Evolutionary conservation across 2,888 invertebrate species (phyloP).

Genomic region (Diplolepis rosae): DNA sequence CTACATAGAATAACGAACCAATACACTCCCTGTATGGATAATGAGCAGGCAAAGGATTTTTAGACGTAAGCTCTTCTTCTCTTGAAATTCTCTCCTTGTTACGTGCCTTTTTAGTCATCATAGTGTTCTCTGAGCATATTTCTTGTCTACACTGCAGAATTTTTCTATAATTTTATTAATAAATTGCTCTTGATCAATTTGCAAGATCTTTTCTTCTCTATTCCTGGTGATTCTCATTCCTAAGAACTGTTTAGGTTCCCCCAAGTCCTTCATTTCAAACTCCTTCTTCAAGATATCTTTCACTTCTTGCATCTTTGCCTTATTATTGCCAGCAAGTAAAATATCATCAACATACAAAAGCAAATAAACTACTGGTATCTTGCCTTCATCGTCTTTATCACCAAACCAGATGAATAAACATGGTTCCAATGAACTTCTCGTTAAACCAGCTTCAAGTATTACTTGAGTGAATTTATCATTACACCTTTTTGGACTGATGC

Average conservation of each 20-base stretch:
- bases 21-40: not conserved
- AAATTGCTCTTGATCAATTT: conserved; percentile 35
- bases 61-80: not conserved
- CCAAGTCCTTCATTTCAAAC: not conserved
- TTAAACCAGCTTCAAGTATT: too few relatives aligned
- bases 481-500: too few relatives aligned
- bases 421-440: too few relatives aligned
- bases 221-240: not conserved
- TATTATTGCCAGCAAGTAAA: not conserved
- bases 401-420: not conserved
- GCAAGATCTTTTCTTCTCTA: not conserved
- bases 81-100: not conserved
- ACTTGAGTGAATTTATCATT: too few relatives aligned
- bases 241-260: not conserved
- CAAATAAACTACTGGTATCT: not conserved
- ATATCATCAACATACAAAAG: conserved; percentile 34
- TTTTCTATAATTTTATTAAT: conserved; percentile 37
- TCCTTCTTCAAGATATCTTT: not conserved
- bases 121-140: not conserved
- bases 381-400: too few relatives aligned
- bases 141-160: conserved; percentile 21
- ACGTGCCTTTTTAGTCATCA: not conserved
- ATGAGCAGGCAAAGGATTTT: not conserved
- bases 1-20: not conserved
- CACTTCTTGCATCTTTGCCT: not conserved